These are phyloP conservation scores for Saxidomus purpurata DNA, from an alignment of 1,140 invertebrate species.

Conservation along the genomic window DNA sequence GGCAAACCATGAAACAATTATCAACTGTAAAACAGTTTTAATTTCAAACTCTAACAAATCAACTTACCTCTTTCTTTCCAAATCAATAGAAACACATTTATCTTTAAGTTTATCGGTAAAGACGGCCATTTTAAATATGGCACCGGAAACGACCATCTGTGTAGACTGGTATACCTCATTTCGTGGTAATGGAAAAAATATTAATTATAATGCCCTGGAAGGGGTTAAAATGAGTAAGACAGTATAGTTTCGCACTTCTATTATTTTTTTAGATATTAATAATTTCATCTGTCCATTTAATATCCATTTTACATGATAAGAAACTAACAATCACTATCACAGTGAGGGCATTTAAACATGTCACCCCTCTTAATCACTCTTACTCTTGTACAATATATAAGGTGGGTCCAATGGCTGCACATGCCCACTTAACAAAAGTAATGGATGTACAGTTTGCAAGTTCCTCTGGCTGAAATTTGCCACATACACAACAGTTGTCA, in stretches of 20 bases:
- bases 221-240: not conserved
- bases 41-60: not conserved
- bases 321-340: not conserved
- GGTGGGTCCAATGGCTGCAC: slow-evolving; percentile 28
- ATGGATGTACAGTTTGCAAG: not conserved
- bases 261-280: not conserved
- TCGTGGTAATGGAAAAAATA: not conserved
- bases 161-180: not conserved
- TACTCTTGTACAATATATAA: not conserved
- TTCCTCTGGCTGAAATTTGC: slow-evolving; percentile 17
- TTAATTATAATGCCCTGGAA: not conserved
- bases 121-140: not conserved
- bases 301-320: not conserved
- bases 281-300: not conserved
- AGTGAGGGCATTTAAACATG: slow-evolving; percentile 3
- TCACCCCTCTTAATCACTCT: slow-evolving; percentile 4
- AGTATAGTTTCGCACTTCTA: too few species aligned
- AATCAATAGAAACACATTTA: not conserved
- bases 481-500: slow-evolving; percentile 34
- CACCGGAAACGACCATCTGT: not conserved
- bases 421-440: slow-evolving; percentile 46
- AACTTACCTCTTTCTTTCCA: not conserved
- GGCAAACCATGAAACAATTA: not conserved
- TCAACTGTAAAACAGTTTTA: not conserved
- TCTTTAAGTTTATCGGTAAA: not conserved